phyloP scores from a whole-genome alignment of 2,888 invertebrate genomes.

The Helleia helle region DNA sequence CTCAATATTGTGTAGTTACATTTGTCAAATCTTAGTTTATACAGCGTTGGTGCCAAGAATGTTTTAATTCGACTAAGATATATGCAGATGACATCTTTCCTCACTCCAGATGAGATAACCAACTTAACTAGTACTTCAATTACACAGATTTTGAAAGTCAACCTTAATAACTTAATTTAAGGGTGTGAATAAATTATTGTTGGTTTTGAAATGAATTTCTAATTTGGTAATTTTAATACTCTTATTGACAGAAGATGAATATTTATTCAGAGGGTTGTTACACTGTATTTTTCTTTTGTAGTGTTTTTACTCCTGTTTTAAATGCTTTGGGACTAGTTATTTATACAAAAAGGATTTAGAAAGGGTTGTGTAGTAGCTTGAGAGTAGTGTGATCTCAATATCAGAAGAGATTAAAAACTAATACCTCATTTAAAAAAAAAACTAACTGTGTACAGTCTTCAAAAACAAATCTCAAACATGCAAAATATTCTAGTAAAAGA shows the following conservation, averaged over 20 bases:
- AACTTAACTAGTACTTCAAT: slow-evolving; percentile 12
- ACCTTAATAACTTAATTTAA: slow-evolving; percentile 16
- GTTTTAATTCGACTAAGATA: slow-evolving; percentile 56
- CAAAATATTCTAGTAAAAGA: no score
- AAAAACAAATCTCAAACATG: no score
- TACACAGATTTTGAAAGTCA: slow-evolving; percentile 7
- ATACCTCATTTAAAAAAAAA: no score
- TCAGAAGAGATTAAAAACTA: no score
- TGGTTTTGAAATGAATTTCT: not conserved
- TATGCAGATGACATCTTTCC: slow-evolving; percentile 62
- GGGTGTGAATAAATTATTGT: not conserved
- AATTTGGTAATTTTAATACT: slow-evolving; percentile 26
- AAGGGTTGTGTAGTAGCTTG: no score
- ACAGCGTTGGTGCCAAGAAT: slow-evolving; percentile 37
- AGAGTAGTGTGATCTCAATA: no score
- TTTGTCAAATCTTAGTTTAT: slow-evolving; percentile 1
- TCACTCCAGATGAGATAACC: slow-evolving; percentile 26
- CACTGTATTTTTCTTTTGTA: slow-evolving; percentile 32
- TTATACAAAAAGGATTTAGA: no score
- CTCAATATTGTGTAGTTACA: not conserved
- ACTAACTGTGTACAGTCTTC: no score
- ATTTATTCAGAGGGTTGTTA: slow-evolving; percentile 58
- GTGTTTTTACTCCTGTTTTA: slow-evolving; percentile 24
- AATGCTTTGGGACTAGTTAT: no score
- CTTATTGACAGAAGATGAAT: slow-evolving; percentile 54